phyloP scores from a whole-genome alignment of 2,888 invertebrate species.

The Ormia ochracea region DNA sequence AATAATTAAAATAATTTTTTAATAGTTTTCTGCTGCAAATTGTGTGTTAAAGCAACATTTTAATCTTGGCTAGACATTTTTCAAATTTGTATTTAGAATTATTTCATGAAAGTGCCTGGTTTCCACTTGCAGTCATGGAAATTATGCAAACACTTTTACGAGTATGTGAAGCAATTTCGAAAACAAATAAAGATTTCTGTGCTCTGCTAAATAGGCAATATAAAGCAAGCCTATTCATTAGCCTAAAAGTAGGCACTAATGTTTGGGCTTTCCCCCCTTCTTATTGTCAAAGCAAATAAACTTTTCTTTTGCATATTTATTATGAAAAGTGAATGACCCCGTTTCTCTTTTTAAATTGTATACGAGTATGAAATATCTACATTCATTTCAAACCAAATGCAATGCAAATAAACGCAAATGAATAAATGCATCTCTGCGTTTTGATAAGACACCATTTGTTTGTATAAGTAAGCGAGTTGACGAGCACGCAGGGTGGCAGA shows the following conservation, averaged over 20 bases:
- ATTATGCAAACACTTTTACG: neutral
- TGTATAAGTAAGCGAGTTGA: constrained; percentile 48
- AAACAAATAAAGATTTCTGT: constrained; percentile 17
- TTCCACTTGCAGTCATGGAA: neutral
- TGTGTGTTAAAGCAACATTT: neutral
- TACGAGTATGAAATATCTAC: neutral
- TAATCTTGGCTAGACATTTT: constrained; percentile 28
- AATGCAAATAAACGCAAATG: constrained; percentile 59
- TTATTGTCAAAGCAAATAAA: constrained; percentile 2
- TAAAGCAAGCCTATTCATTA: constrained; percentile 1
- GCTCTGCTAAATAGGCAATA: constrained; percentile 21
- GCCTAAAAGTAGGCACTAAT: constrained; percentile 42
- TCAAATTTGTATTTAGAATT: neutral
- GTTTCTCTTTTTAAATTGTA: constrained; percentile 42
- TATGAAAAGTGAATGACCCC: constrained; percentile 62
- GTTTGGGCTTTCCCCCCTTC: neutral
- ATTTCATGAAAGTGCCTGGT: neutral
- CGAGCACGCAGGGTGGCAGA: neutral
- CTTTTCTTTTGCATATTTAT: constrained; percentile 12
- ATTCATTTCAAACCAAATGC: constrained; percentile 39
- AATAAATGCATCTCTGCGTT: constrained; percentile 61
- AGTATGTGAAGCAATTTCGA: constrained; percentile 23
- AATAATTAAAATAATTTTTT: too few species aligned
- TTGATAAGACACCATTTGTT: constrained; percentile 61
- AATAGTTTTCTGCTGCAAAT: neutral